phyloP scores from a whole-genome alignment of 2,113 vertebrate species.

The Hylia prasina region DNA sequence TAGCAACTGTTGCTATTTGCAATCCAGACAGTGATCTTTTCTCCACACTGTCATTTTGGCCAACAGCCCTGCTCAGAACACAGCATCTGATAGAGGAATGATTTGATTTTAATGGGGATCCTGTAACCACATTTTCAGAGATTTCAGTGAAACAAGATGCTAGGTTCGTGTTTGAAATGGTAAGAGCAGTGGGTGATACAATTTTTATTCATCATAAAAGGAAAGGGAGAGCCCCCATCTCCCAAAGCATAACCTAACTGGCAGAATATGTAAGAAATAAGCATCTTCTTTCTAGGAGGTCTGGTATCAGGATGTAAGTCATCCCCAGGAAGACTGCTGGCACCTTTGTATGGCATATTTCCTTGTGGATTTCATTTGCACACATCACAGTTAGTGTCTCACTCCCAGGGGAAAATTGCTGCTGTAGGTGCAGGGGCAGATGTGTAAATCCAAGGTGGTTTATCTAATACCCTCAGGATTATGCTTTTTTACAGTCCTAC shows the following conservation, averaged over 20 bases:
- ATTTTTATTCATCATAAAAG: not conserved
- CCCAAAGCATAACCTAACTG: not conserved
- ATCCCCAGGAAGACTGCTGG: not conserved
- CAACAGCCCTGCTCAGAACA: not conserved
- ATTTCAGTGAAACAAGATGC: not conserved
- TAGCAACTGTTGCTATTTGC: slow-evolving; percentile 79
- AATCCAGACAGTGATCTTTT: slow-evolving; percentile 35
- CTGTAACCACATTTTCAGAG: not conserved
- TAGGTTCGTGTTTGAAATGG: not conserved
- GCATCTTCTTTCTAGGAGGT: not conserved
- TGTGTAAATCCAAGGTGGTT: not conserved
- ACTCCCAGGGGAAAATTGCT: not conserved
- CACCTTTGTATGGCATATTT: not conserved
- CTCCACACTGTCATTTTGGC: not conserved
- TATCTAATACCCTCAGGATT: not conserved
- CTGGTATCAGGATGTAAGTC: not conserved
- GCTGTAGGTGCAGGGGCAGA: not conserved
- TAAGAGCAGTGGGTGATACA: not conserved
- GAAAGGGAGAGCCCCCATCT: not conserved
- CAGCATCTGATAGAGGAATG: not conserved
- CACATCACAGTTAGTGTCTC: not conserved
- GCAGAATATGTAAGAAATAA: not conserved
- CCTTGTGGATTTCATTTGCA: not conserved
- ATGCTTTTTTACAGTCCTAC: not conserved
- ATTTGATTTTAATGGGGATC: not conserved